phyloP scores from a whole-genome alignment of 2,888 invertebrate species.

The Ecliptopera silaceata region DNA sequence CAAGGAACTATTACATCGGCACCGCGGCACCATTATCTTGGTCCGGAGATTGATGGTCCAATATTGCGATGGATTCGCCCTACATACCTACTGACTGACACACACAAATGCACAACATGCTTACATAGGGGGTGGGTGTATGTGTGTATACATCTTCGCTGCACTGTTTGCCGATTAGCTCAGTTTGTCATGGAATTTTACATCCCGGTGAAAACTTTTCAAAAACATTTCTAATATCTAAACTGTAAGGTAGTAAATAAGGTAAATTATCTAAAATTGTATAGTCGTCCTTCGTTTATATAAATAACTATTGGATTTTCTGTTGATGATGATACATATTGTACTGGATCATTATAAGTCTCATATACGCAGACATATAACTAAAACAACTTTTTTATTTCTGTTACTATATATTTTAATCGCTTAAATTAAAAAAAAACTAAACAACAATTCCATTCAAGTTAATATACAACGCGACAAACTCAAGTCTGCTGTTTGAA shows the following conservation, averaged over 20 bases:
- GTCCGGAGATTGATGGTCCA: constrained; percentile 70
- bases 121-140: too few relatives aligned
- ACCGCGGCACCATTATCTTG: constrained; percentile 66
- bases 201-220: too few relatives aligned
- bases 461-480: constrained; percentile 42
- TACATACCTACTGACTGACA: constrained; percentile 36
- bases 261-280: too few relatives aligned
- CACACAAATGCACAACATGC: constrained; percentile 34
- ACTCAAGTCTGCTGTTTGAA: constrained; percentile 52
- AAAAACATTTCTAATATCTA: too few relatives aligned
- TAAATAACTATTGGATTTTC: too few relatives aligned
- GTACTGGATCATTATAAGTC: too few relatives aligned
- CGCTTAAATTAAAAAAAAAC: not conserved
- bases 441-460: not conserved
- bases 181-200: constrained; percentile 2
- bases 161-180: not conserved
- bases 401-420: too few relatives aligned
- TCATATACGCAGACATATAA: too few relatives aligned
- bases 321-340: too few relatives aligned
- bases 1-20: constrained; percentile 70
- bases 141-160: not conserved
- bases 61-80: constrained; percentile 64
- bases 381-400: too few relatives aligned
- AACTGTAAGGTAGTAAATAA: too few relatives aligned
- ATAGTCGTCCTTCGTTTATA: too few relatives aligned